phyloP scores from a whole-genome alignment of 1,140 invertebrate species.

The Caerostris extrusa region DNA sequence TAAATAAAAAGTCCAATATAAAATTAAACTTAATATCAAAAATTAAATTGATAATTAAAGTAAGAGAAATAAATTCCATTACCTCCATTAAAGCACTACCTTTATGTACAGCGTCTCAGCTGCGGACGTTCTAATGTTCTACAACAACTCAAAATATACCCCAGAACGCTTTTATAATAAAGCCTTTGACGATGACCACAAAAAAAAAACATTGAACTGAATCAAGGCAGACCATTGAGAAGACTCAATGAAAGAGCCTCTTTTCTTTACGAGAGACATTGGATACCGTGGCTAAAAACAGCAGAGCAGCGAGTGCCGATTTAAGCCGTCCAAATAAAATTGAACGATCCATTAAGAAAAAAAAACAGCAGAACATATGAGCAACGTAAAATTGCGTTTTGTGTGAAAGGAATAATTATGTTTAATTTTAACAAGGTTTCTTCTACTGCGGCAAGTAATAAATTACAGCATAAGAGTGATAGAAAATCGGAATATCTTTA shows the following conservation, averaged over 20 bases:
- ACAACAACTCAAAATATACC: not conserved
- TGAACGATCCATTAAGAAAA: not conserved
- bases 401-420: too few relatives aligned
- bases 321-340: not conserved
- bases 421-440: too few relatives aligned
- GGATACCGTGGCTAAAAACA: not conserved
- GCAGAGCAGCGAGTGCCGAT: not conserved
- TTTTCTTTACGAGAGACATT: not conserved
- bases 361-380: not conserved
- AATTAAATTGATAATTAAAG: too few relatives aligned
- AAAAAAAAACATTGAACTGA: not conserved
- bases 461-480: too few relatives aligned
- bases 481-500: too few relatives aligned
- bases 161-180: not conserved
- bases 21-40: too few relatives aligned
- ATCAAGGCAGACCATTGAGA: not conserved
- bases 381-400: too few relatives aligned
- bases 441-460: too few relatives aligned
- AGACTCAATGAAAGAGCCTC: not conserved
- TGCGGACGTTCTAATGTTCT: not conserved
- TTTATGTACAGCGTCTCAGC: too few relatives aligned
- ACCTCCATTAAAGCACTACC: too few relatives aligned
- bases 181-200: not conserved
- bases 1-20: too few relatives aligned
- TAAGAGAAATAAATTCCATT: too few relatives aligned